These are phyloP conservation scores for Campoplex capitator DNA, from an alignment of 2,888 invertebrate genomes.

Conservation along the genomic window DNA sequence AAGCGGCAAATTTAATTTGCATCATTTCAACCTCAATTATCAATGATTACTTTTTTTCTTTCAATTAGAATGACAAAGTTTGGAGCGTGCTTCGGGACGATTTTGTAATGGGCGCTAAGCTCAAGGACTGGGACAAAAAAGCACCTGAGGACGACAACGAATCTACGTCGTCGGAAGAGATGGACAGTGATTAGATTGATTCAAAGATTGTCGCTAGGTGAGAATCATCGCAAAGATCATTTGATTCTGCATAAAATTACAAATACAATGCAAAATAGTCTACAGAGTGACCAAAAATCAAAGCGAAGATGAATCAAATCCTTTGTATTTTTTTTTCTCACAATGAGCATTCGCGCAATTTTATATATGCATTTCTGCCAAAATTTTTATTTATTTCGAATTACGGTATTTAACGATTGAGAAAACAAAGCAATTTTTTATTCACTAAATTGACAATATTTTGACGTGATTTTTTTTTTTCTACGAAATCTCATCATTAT, in stretches of 20 bases:
- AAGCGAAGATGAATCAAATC: not conserved
- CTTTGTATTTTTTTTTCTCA: not conserved
- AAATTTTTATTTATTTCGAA: not conserved
- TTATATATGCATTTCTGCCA: no score
- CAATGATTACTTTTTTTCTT: not conserved
- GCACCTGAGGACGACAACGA: slow-evolving; percentile 85
- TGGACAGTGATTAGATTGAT: slow-evolving; percentile 75
- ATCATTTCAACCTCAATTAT: not conserved
- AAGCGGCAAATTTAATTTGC: not conserved
- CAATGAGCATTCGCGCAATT: no score
- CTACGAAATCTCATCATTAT: not conserved
- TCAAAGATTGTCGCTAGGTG: not conserved
- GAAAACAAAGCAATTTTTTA: not conserved
- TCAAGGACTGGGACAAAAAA: slow-evolving; percentile 97
- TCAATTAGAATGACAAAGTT: slow-evolving; percentile 71
- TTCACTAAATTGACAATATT: no score
- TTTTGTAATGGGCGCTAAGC: slow-evolving; percentile 94
- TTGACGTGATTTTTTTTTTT: not conserved
- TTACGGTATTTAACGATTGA: not conserved
- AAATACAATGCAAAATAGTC: not conserved
- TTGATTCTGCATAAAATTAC: not conserved
- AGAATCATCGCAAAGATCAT: not conserved
- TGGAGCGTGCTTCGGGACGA: slow-evolving; percentile 90
- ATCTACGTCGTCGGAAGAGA: slow-evolving; percentile 78
- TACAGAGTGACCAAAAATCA: not conserved